Evolutionary conservation across 30 jellyfish, hydroid and myxozoan species (phyloP).

Genomic region (Aurelia aurita complex sp. Pacific): DNA sequence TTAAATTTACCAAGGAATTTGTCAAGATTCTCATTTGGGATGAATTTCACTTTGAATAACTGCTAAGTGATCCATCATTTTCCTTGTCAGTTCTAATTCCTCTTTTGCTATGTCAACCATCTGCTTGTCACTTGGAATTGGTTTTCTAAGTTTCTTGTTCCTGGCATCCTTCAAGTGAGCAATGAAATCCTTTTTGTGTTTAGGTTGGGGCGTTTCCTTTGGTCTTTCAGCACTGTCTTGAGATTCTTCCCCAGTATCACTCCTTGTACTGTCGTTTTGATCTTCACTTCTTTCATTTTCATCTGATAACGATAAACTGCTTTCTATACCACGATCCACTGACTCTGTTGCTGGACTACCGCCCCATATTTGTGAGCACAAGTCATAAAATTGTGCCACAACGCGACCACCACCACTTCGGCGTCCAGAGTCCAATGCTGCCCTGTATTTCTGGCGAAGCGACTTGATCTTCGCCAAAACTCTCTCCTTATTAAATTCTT

Average conservation of each 20-base stretch:
- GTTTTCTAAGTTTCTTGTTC: neutral
- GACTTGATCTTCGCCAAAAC: neutral
- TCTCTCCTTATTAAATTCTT: slow-evolving; percentile 13
- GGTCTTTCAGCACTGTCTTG: too few relatives aligned
- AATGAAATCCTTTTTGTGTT: neutral
- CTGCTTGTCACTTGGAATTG: neutral
- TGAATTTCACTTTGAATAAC: neutral
- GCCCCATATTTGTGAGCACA: neutral
- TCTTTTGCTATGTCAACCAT: neutral
- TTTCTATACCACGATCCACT: too few relatives aligned
- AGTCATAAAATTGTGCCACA: slow-evolving; percentile 20
- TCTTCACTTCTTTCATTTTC: too few relatives aligned
- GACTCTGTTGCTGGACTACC: too few relatives aligned
- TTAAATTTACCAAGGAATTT: neutral
- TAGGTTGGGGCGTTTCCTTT: too few relatives aligned
- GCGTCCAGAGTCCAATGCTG: slow-evolving; percentile 10
- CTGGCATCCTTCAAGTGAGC: neutral
- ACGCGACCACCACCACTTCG: slow-evolving; percentile 31
- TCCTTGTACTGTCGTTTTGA: too few relatives aligned
- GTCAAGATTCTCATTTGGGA: neutral
- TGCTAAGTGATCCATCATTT: neutral
- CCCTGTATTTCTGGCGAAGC: neutral
- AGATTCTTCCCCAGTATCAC: too few relatives aligned
- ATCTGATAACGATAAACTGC: too few relatives aligned
- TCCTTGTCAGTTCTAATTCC: neutral